phyloP scores from a whole-genome alignment of 2,888 invertebrate species.

The Odiellus spinosus region DNA sequence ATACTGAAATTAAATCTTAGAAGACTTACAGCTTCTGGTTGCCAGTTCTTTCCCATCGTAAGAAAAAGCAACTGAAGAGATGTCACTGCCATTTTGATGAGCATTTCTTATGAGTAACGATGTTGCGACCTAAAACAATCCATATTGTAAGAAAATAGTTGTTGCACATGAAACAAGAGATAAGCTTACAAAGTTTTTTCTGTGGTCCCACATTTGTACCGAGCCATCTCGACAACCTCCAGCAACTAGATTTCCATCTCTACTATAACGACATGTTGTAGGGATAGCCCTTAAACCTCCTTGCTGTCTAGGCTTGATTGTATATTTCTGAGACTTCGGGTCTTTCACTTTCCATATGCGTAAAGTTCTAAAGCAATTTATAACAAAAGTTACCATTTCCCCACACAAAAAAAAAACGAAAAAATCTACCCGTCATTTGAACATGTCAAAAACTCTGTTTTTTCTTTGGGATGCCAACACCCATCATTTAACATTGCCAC shows the following conservation, averaged over 20 bases:
- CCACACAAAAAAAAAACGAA: not conserved
- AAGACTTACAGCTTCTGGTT: slow-evolving; percentile 51
- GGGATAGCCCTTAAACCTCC: slow-evolving; percentile 75
- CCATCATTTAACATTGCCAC: slow-evolving; percentile 76
- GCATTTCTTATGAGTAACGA: slow-evolving; percentile 57
- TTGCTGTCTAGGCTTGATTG: slow-evolving; percentile 64
- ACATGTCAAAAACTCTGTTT: slow-evolving; percentile 86
- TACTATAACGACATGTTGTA: slow-evolving; percentile 61
- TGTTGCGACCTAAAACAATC: slow-evolving; percentile 49
- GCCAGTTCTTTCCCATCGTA: slow-evolving; percentile 63
- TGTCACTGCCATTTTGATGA: slow-evolving; percentile 61
- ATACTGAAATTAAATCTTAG: not conserved
- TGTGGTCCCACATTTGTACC: slow-evolving; percentile 91
- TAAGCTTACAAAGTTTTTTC: slow-evolving; percentile 54
- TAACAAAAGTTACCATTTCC: too few species aligned
- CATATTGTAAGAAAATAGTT: too few species aligned
- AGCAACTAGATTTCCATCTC: slow-evolving; percentile 63
- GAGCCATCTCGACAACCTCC: slow-evolving; percentile 90
- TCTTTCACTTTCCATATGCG: slow-evolving; percentile 75
- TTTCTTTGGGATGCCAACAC: slow-evolving; percentile 80
- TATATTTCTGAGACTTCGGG: slow-evolving; percentile 52
- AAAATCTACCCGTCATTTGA: slow-evolving; percentile 74
- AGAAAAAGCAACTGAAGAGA: slow-evolving; percentile 69
- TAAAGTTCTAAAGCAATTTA: slow-evolving; percentile 42
- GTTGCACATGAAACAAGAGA: not conserved